Base-by-base conservation (phyloP, 1,140 invertebrate species). In the Drosophila melanogaster region DNA sequence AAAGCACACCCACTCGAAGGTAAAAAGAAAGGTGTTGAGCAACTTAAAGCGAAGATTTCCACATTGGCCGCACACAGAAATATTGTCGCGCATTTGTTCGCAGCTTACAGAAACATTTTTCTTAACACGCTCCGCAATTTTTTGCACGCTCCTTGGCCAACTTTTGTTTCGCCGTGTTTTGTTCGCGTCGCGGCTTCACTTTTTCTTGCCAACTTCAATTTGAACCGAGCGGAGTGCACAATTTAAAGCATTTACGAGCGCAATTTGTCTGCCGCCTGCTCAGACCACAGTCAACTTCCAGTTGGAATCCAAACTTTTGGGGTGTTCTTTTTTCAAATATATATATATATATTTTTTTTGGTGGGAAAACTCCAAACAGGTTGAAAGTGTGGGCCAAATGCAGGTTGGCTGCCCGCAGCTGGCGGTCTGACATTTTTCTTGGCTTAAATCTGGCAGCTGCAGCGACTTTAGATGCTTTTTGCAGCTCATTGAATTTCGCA, bases 71-170 rank as follows among this genome's bases (percentile, higher is more conserved):
- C 51, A 43, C 65, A 59, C 47, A 70, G 69, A 89, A 89, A 87
- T 87, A 87, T 87, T 84, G 84, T 87, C 84, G 84, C 84, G 84
- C 84, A 87, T 87, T 87, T 87, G 84, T 87, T 87, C 79, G 79
- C 79, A 86, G 84, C 83, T 86, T 86, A 86, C 84, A 79, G 72
- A 89, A 86, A 86, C 83, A 89, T 86, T 86, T 89, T 86, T 86
- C 83, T 89, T 79, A 89, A 86, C 83, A 83, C 83, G 83, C 79
- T 86, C 75, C 58, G 79, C 79, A 51, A 86, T 86, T 86, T 86
- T 86, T 86, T 86, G 84, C 79, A 77, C 79, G 84, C 83, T 87
- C 46, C 61, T 62, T 54, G 41, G 69, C 38, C 64, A 83, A 83
- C 70, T 86, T 89, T 83, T 79, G 79, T 86, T 87, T 83, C 26